Evolutionary conservation across 1,140 invertebrate species (phyloP).

Genomic region (Bombyx mori): DNA sequence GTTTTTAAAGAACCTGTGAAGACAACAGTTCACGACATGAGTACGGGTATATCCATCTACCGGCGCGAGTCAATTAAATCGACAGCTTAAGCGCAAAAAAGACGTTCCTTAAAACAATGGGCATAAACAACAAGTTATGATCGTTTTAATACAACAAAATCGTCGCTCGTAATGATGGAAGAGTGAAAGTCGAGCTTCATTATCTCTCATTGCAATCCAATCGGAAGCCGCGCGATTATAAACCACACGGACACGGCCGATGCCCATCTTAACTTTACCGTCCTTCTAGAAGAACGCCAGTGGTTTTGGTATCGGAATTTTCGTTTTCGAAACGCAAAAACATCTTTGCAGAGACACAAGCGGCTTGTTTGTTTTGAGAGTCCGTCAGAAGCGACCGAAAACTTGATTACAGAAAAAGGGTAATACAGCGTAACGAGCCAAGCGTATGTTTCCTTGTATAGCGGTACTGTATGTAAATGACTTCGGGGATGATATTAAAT

Average conservation of each 20-base stretch:
- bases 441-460: constrained; percentile 42
- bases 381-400: constrained; percentile 35
- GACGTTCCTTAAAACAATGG: too few species aligned
- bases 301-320: too few species aligned
- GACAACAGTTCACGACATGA: too few species aligned
- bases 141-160: too few species aligned
- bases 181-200: constrained; percentile 57
- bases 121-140: too few species aligned
- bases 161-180: constrained; percentile 49
- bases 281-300: too few species aligned
- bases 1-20: too few species aligned
- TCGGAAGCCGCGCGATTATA: constrained; percentile 50
- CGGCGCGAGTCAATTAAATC: too few species aligned
- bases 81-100: too few species aligned
- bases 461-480: constrained; percentile 56
- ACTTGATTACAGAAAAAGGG: constrained; percentile 54
- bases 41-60: too few species aligned
- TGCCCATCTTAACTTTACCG: neutral
- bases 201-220: constrained; percentile 39
- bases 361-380: constrained; percentile 56
- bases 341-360: constrained; percentile 16
- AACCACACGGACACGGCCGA: constrained; percentile 4
- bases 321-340: constrained; percentile 9
- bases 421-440: constrained; percentile 45
- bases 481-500: constrained; percentile 27